Conservation (phyloP, 2,113 vertebrate genomes). For the Hystrix cristata region DNA sequence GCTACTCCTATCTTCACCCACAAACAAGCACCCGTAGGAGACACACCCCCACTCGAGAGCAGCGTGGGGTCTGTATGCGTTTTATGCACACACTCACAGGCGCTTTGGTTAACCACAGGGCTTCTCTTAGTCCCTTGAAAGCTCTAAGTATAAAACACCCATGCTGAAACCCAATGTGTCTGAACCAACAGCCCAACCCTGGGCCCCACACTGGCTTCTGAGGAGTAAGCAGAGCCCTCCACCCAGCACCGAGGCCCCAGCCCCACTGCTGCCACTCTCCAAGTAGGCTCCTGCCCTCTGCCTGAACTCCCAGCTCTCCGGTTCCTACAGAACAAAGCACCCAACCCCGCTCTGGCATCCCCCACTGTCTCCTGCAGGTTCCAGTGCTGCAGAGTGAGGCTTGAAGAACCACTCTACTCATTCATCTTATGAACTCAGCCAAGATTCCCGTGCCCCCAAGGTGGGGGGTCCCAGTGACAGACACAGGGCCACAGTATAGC, state of each 20-base stretch:
- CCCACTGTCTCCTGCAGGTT: accelerated
- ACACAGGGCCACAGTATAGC: background rate
- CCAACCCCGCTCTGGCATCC: background rate
- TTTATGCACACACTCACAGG: accelerated
- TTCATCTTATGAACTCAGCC: background rate
- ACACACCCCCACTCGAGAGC: no score
- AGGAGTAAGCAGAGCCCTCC: background rate
- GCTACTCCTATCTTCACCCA: background rate
- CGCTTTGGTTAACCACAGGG: accelerated
- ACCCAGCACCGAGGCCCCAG: background rate
- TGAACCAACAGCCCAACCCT: no score
- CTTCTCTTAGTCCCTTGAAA: background rate
- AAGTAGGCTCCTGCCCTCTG: background rate
- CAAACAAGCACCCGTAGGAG: background rate
- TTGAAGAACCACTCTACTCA: background rate
- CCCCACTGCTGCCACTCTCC: no score
- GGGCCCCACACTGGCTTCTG: background rate
- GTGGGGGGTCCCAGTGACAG: background rate
- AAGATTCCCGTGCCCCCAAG: background rate
- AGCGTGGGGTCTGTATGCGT: accelerated
- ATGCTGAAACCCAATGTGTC: no score
- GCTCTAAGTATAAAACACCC: background rate
- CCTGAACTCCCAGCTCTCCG: background rate
- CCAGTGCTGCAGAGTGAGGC: accelerated
- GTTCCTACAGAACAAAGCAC: background rate